Percentiles rank a stretch among this genome's conserved stretches.
phyloP scores from a whole-genome alignment of 2,797 vertebrate genomes.

The Argentina silus region DNA sequence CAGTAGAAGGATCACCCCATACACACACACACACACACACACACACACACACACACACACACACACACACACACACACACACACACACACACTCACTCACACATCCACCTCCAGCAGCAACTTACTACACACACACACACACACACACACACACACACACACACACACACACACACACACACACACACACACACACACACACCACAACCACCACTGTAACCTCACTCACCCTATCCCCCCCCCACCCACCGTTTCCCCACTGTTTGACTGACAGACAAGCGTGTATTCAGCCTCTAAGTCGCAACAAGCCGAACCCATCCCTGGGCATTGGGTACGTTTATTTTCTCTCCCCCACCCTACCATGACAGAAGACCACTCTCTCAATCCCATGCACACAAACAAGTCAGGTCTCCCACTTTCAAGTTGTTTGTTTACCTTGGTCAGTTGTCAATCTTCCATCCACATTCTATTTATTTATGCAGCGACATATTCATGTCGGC shows the following conservation, averaged over 20 bases:
- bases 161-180: not conserved
- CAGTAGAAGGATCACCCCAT: not conserved
- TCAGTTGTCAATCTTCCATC: constrained; percentile 11
- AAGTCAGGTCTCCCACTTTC: not conserved
- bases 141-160: not conserved
- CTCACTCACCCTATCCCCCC: constrained; percentile 51
- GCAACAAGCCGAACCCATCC: not conserved
- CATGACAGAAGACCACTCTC: constrained; percentile 27
- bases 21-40: not conserved
- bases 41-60: no score
- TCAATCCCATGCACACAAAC: constrained; percentile 7
- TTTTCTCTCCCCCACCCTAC: constrained; percentile 16
- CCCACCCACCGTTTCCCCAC: constrained; percentile 46
- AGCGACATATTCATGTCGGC: not conserved
- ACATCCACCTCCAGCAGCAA: not conserved
- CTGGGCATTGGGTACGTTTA: constrained; percentile 15
- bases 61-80: no score
- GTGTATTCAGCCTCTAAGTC: not conserved
- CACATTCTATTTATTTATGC: constrained; percentile 12
- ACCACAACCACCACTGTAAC: constrained; percentile 16
- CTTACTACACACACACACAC: not conserved
- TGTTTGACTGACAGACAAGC: constrained; percentile 55
- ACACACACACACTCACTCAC: constrained; percentile 14
- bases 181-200: constrained; percentile 8
- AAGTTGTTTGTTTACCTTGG: constrained; percentile 5